A percentile compares a stretch with the other conserved stretches of the same genome.
These are phyloP conservation scores for Agrotis exclamationis DNA, from an alignment of 2,888 invertebrate genomes.

Conservation along the genomic window DNA sequence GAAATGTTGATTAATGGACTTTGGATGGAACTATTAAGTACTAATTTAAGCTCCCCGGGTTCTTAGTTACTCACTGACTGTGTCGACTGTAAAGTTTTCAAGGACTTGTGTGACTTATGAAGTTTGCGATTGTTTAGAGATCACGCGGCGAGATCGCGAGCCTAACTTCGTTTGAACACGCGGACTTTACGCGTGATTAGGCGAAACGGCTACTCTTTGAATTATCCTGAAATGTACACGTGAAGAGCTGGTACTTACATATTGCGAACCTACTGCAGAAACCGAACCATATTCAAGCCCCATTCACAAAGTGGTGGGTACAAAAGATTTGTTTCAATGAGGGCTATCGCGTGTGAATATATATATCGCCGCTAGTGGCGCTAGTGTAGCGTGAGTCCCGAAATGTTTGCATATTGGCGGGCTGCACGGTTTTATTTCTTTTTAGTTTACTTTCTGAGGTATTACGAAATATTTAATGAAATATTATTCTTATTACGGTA, in stretches of 20 bases:
- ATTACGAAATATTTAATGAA: too few relatives aligned
- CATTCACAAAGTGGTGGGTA: too few relatives aligned
- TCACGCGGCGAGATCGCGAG: conserved; percentile 2
- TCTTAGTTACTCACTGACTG: not conserved
- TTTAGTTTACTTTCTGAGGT: too few relatives aligned
- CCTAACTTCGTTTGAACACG: not conserved
- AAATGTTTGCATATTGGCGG: too few relatives aligned
- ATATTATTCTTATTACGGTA: too few relatives aligned
- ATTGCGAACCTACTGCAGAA: too few relatives aligned
- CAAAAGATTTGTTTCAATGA: too few relatives aligned
- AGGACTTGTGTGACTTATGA: conserved; percentile 8
- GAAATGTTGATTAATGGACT: conserved; percentile 3
- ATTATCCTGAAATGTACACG: not conserved
- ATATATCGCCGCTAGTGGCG: too few relatives aligned
- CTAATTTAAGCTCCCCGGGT: not conserved
- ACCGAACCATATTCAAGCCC: not conserved
- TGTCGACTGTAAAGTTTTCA: conserved; percentile 24
- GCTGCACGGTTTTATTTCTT: too few relatives aligned
- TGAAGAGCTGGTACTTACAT: not conserved
- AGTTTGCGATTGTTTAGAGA: conserved; percentile 35
- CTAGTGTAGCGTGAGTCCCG: too few relatives aligned
- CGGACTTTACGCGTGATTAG: conserved; percentile 5
- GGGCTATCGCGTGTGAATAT: too few relatives aligned
- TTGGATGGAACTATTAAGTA: conserved; percentile 9
- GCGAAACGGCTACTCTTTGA: not conserved